Base-by-base conservation (phyloP, 2,797 vertebrate species). In the Ctenopoma kingsleyae region DNA sequence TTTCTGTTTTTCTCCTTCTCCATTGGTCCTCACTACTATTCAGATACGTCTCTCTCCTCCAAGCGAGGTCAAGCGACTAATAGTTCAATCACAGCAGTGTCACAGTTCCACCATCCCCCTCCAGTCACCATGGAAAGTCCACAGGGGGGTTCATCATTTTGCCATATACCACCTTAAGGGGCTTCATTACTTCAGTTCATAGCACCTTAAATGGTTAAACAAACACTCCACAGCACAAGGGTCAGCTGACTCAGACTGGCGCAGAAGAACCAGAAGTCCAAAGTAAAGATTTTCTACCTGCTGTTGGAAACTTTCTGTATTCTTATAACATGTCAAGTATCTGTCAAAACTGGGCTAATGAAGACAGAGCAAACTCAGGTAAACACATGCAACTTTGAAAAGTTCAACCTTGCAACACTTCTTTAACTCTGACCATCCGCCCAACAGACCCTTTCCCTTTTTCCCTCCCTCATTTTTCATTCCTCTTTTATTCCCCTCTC, bases 51-150 rank as follows among this genome's bases (percentile, higher is more conserved):
- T 92, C 92, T 93, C 92, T 89, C 93, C 91, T 92, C 91, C 91
- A 79, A 94, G 94, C 91, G 96, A 95, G 96, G 96, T 96, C 96
- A 96, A 95, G 94, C 92, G 75, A 92, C 95, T 96, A 97, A 97
- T 96, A 94, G 96, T 95, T 97, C 97, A 97, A 96, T 97, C 96
- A 96, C 96, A 95, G 95, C 94, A 86, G 93, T 96, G 95, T 96
- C 95, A 96, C 93, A 63, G 67, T 87, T 92, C 88, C 94, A 92
- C 77, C 86, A 79, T 69, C 86, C 81, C 76, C 85, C 70, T 67
- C 63, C 63, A 17, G 80, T 85, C 78, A 50, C 72, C 74, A 80
- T 60, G 71, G 71, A 52, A 43, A 81, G 17, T 47, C 58, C 74
- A 68, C 53, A 49, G 46, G 47, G 59, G 92, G 94, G 94, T 95